Conservation (phyloP, 2,797 vertebrate species). For the Luscinia luscinia region DNA sequence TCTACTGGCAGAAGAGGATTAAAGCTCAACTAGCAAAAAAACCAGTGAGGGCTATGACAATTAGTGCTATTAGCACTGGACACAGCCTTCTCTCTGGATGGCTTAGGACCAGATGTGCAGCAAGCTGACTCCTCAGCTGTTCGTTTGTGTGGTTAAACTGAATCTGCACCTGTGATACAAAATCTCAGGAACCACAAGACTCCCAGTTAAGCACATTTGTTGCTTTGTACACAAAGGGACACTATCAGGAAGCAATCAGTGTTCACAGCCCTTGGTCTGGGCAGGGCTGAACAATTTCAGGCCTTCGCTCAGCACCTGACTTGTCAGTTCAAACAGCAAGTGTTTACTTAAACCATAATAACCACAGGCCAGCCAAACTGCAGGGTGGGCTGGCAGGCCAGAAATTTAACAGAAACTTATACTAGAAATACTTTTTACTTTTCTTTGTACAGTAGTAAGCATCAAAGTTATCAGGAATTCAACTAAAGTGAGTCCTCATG, state of each 20-base stretch:
- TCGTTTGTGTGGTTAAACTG: constrained; percentile 44
- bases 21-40: constrained; percentile 36
- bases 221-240: constrained; percentile 49
- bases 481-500: background rate
- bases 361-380: background rate
- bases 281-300: background rate
- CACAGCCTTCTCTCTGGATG: background rate
- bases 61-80: background rate
- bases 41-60: constrained; percentile 32
- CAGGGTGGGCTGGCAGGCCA: background rate
- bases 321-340: background rate
- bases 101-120: constrained; percentile 43
- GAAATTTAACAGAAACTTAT: background rate
- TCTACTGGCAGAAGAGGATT: constrained; percentile 26
- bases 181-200: constrained; percentile 30
- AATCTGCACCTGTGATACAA: constrained; percentile 68
- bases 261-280: background rate
- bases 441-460: background rate
- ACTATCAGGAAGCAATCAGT: constrained; percentile 1
- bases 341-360: accelerated
- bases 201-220: background rate
- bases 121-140: constrained; percentile 65
- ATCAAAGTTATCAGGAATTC: background rate
- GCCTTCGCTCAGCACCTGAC: constrained; percentile 19
- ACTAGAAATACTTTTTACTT: background rate